Conservation (phyloP, 2,113 vertebrate species). For the Rostratula benghalensis region DNA sequence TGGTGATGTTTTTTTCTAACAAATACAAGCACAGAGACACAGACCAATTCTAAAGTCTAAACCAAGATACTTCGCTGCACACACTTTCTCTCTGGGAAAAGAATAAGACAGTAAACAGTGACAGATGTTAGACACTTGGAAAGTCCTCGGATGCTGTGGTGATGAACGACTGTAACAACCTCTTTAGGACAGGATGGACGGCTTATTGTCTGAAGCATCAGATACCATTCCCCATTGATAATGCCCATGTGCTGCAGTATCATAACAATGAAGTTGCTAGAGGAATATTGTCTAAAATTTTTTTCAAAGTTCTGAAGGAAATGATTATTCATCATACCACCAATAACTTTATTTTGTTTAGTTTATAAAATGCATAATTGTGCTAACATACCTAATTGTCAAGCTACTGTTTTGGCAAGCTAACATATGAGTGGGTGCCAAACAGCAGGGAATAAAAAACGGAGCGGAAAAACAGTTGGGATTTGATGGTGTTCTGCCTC, state of each 20-base stretch:
- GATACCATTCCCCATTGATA: neutral
- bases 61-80: neutral
- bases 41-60: neutral
- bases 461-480: neutral
- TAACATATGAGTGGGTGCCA: neutral
- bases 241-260: neutral
- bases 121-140: conserved; percentile 1
- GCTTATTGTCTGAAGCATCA: neutral
- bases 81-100: neutral
- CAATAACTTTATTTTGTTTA: neutral
- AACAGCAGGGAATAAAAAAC: conserved; percentile 33
- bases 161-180: neutral
- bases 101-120: neutral
- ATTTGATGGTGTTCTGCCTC: neutral
- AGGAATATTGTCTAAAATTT: neutral
- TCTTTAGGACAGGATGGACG: neutral
- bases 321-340: neutral
- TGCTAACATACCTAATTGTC: conserved; percentile 24
- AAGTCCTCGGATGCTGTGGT: neutral
- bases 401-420: conserved; percentile 22
- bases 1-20: neutral
- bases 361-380: conserved; percentile 15
- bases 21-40: neutral
- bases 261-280: neutral
- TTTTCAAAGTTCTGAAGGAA: neutral